Evolutionary conservation across 2,797 vertebrate genomes (phyloP), one percentile per base, ranked within the genome.

Genomic region (Coracias cyanogaster): DNA sequence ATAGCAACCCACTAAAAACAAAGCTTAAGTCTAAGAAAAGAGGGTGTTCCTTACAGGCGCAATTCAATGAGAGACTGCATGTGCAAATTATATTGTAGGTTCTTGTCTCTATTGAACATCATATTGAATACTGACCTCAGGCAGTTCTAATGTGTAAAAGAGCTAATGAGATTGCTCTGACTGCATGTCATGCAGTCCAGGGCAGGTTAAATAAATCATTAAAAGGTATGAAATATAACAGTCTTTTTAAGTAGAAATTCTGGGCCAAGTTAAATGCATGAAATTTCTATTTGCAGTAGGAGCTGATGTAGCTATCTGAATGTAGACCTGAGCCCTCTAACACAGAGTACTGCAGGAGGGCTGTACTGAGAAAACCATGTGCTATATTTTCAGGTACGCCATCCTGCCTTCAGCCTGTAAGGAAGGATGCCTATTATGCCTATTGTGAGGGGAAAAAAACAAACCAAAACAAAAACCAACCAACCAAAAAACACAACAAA

Each of bases 131-230:
- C 66, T 76, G 86, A 90, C 65, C 79, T 86, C 3, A 2, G 84
- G 91, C 77, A 93, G 55, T 35, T 83, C 70, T 74, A 81, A 83
- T 6, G 52, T 29, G 52, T 79, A 78, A 52, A 89, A 91, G 82
- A 94, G 76, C 51, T 91, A 91, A 94, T 91, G 82, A 94, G 91
- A 94, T 94, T 81, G 76, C 72, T 95, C 52, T 67, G 78, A 72
- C 46, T 86, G 57, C n/a, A 43, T 54, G 77, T 74, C 89, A 61
- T 22, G 17, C 67, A 86, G 73, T 45, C 64, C 28, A 49, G 74
- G 39, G 79, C 37, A 65, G 57, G 72, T 78, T 80, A 89, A 90
- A 81, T 78, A 87, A 81, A 95, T 85, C 45, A 92, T 57, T 22
- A 48, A 55, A 77, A 79, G n/a, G 39, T 84, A 58, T 70, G 82